Base-by-base conservation (phyloP, 37 sponge, comb jelly and placozoan species). In the Crambe crambe region DNA sequence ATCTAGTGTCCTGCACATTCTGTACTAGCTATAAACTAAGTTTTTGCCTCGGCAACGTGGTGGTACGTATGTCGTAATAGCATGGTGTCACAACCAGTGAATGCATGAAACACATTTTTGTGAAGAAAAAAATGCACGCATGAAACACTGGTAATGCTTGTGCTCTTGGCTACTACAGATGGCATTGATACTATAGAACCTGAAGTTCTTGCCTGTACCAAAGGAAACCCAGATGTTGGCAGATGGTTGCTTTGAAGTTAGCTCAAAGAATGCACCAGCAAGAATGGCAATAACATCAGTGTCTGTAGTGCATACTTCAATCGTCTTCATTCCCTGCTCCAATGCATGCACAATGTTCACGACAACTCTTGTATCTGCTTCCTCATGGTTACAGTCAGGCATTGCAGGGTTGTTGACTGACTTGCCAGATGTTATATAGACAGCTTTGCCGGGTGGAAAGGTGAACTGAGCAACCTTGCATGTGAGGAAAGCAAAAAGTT, bases 401-500 rank as follows among this genome's bases (percentile, higher is more conserved):
- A 77, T 77, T 31, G 66, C 65, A 62, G 43, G 34, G 64, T 32
- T 37, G 20, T 64, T n/a, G 30, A 77, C 47, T 37, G 78, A 62
- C 41, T 77, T 40, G 37, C 64, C 78, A 27, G 78, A 60, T 61
- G 78, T 77, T n/a, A 77, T 62, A 77, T 62, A 63, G 37, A 77
- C 78, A 61, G 29, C 37, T 77, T 77, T 61, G 43, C 41, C 36
- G 37, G 40, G 64, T 62, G 78, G 78, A 31, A 60, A 77, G 32
- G 40, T 37, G 47, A 77, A 62, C 66, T 23, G 39, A 40, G 65
- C 64, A 62, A 77, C 40, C 42, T 77, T 77, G 35, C 37, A 43
- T 35, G 78, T 80, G 27, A 80, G 80, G 57, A 80, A 80, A 32
- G 80, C 70, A 80, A 80, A 80, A 35, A 80, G 56, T 68, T 80